Evolutionary conservation across 2,888 invertebrate genomes (phyloP).

Genomic region (Scrobipalpa atriplicella): DNA sequence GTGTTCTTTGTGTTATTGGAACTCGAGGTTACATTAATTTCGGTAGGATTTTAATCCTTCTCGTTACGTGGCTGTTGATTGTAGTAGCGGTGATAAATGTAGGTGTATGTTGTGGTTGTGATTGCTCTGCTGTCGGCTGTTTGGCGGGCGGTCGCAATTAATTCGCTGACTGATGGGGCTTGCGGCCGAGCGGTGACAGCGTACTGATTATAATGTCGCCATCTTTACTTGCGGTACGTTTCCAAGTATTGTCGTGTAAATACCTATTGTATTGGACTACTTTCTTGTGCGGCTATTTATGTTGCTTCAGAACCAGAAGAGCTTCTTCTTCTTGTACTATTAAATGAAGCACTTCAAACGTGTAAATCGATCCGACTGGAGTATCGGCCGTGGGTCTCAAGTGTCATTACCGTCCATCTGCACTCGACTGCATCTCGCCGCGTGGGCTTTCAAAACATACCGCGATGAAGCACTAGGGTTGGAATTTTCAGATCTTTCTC

Average conservation of each 20-base stretch:
- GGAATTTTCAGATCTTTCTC: too few relatives aligned
- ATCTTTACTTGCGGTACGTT: conserved; percentile 4
- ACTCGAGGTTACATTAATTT: conserved; percentile 2
- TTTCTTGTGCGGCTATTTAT: not conserved
- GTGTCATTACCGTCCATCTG: conserved; percentile 42
- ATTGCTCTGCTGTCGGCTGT: conserved; percentile 32
- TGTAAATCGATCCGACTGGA: conserved; percentile 24
- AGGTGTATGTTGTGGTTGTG: conserved; percentile 8
- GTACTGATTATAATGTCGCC: conserved; percentile 16
- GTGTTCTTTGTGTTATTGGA: conserved; percentile 33
- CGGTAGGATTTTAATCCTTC: conserved; percentile 11
- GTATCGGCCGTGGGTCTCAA: conserved; percentile 45
- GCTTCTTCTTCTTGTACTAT: not conserved
- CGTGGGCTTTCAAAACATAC: conserved; percentile 74
- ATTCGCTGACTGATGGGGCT: not conserved
- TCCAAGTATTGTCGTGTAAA: conserved; percentile 10
- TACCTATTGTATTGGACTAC: not conserved
- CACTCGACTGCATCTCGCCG: conserved; percentile 58
- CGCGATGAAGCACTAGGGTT: conserved; percentile 50
- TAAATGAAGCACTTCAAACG: not conserved
- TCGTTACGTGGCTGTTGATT: conserved; percentile 17
- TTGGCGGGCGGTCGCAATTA: conserved; percentile 29
- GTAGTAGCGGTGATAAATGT: conserved; percentile 24
- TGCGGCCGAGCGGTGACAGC: not conserved
- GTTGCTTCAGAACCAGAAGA: not conserved